Base-by-base conservation (phyloP, 1,140 invertebrate species). In the Goniozus legneri region DNA sequence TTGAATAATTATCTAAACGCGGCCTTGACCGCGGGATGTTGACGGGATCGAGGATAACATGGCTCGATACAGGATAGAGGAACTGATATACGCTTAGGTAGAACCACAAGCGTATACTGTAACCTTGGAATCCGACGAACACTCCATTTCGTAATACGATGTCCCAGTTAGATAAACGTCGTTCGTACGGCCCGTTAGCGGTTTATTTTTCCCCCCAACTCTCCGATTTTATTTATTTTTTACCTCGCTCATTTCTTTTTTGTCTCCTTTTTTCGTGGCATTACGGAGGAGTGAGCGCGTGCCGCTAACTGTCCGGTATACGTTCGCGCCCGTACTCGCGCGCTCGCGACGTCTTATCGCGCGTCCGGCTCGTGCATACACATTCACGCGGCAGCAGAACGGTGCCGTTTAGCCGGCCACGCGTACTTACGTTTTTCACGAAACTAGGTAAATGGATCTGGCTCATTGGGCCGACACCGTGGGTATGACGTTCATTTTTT, bases 381-480 rank as follows among this genome's bases (percentile, higher is more conserved):
- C n/a, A n/a, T n/a, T 18, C 20, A 32, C 31, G 15, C 15, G 32
- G 37, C 7, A 6, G 19, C 12, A 27, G n/a, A 16, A 39, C 18
- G 12, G 8, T 16, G 24, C 12, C 37, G 36, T 21, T 16, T 21
- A 27, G 10, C 24, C 24, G 24, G 24, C 24, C 24, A 27, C 24
- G 24, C 4, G 24, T 27, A n/a, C n/a, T n/a, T n/a, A n/a, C n/a
- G n/a, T n/a, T 57, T 57, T 57, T 33, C 42, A 34, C 33, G 35
- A 49, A 65, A 56, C 53, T 65, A 53, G 56, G 61, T 62, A 62
- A 68, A 65, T 53, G 43, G 53, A 68, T 68, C 56, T 68, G 47
- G 64, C 63, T 52, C 57, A 60, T 49, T 56, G 60, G 56, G 42
- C 30, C 47, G 44, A 50, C 24, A n/a, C n/a, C n/a, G n/a, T n/a